Evolutionary conservation across 2,113 vertebrate genomes (phyloP).

Genomic region (Seriola quinqueradiata): DNA sequence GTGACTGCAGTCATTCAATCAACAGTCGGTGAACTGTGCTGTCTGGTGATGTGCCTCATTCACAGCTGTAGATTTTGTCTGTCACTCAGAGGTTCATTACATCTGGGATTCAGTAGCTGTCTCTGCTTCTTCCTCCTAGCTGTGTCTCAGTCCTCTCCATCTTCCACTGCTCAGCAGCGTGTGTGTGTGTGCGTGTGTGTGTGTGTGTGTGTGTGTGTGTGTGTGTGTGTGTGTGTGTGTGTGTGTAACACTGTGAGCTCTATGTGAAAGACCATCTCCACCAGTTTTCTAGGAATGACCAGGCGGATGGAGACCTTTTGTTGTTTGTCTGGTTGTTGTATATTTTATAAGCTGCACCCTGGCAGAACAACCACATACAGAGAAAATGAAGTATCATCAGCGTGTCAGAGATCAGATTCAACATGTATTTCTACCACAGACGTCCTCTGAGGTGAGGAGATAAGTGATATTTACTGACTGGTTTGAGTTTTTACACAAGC

Average conservation of each 20-base stretch:
- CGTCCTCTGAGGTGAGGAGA: background rate
- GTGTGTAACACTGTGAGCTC: constrained; percentile 3
- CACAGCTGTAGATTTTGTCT: constrained; percentile 20
- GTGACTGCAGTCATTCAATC: constrained; percentile 5
- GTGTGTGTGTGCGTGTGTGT: background rate
- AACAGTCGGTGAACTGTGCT: constrained; percentile 11
- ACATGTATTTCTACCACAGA: background rate
- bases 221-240: background rate
- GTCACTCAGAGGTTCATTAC: constrained; percentile 27
- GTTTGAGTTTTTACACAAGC: constrained; percentile 3
- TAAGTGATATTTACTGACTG: constrained; percentile 25
- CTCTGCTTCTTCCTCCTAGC: constrained; percentile 8
- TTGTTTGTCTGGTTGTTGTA: background rate
- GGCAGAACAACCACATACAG: too few species aligned
- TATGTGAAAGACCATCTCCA: background rate
- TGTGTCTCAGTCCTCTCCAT: background rate
- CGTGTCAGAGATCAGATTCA: constrained; percentile 4
- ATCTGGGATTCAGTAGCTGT: constrained; percentile 20
- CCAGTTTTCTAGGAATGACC: background rate
- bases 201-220: background rate
- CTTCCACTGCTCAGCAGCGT: constrained; percentile 4
- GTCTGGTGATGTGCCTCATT: constrained; percentile 22
- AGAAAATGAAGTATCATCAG: too few species aligned
- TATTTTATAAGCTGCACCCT: constrained; percentile 5
- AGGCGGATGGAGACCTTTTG: background rate